Conservation (phyloP, 2,888 invertebrate species). For the Therioaphis trifolii region DNA sequence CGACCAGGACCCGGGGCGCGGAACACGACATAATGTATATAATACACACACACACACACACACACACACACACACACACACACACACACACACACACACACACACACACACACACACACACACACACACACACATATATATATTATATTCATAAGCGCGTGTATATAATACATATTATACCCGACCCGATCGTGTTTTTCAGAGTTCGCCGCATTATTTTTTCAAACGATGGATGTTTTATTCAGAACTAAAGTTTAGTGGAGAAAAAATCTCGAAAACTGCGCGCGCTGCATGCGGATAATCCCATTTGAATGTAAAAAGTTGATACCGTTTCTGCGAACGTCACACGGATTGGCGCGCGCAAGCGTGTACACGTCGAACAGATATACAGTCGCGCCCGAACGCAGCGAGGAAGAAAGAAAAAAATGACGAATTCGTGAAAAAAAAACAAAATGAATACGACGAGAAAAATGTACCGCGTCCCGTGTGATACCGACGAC, state of each 20-base stretch:
- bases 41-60: too few species aligned
- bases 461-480: too few species aligned
- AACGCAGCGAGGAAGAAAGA: not conserved
- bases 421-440: not conserved
- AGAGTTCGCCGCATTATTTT: not conserved
- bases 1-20: not conserved
- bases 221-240: constrained; percentile 30
- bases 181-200: not conserved
- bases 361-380: not conserved
- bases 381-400: not conserved
- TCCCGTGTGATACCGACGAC: not conserved
- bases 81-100: not conserved
- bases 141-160: too few species aligned
- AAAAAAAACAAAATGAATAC: not conserved
- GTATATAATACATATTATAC: too few species aligned
- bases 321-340: constrained; percentile 15
- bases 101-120: too few species aligned
- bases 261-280: constrained; percentile 17
- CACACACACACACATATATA: too few species aligned
- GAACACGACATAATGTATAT: too few species aligned
- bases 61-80: not conserved
- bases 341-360: not conserved
- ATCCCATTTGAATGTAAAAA: constrained; percentile 18
- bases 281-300: not conserved
- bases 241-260: constrained; percentile 2